Conservation (phyloP, 1,140 invertebrate species). For the Vanessa atalanta region DNA sequence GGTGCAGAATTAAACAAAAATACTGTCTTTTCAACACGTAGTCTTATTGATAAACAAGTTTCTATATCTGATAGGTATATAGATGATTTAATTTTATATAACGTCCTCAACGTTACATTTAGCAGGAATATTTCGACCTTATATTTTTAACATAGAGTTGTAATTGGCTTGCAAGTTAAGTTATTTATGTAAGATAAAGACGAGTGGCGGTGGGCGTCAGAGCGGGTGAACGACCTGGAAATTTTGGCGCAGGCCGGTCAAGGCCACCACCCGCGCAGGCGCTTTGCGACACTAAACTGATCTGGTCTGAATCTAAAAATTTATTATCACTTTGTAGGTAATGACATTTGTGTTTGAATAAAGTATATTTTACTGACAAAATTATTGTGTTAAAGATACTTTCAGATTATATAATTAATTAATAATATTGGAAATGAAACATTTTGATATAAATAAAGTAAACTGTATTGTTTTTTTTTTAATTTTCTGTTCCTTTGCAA, state of each 20-base stretch:
- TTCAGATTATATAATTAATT: background rate
- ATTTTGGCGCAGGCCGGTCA: constrained; percentile 80
- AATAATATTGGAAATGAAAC: background rate
- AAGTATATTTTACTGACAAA: background rate
- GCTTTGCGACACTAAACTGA: constrained; percentile 46
- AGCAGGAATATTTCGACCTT: constrained; percentile 40
- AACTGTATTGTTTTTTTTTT: background rate
- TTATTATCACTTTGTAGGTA: constrained; percentile 28
- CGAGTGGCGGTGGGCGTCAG: constrained; percentile 67
- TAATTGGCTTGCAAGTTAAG: constrained; percentile 33
- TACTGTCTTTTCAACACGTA: constrained; percentile 27
- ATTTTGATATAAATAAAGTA: background rate
- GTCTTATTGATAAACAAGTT: constrained; percentile 73
- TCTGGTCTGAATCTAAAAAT: constrained; percentile 36
- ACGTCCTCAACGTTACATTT: constrained; percentile 37
- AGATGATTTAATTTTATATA: constrained; percentile 71
- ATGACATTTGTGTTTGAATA: background rate
- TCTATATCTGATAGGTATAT: constrained; percentile 65
- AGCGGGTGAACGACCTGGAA: constrained; percentile 77
- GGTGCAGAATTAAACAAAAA: constrained; percentile 13
- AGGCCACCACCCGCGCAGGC: constrained; percentile 72
- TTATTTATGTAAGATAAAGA: constrained; percentile 73
- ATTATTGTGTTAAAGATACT: background rate
- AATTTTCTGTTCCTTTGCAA: background rate
- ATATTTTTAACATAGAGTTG: constrained; percentile 27